Evolutionary conservation across 2,797 vertebrate species (phyloP).

Genomic region (Tachyglossus aculeatus): DNA sequence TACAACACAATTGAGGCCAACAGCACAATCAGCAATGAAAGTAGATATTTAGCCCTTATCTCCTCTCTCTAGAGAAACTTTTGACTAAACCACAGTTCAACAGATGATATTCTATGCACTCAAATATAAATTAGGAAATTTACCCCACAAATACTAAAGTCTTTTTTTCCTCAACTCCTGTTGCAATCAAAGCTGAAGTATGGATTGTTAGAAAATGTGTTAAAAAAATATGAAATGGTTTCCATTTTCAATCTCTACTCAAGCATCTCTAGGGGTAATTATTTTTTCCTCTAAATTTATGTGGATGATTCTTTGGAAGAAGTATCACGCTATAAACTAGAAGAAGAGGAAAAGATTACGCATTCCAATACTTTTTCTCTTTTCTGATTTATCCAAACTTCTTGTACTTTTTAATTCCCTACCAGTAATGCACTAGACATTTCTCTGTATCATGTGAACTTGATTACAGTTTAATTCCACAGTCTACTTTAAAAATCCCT

Average conservation of each 20-base stretch:
- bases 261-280: neutral
- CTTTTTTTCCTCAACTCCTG: neutral
- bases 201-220: neutral
- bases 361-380: too few species aligned
- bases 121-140: conserved; percentile 35
- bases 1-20: conserved; percentile 64
- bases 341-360: too few species aligned
- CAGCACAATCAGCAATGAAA: conserved; percentile 66
- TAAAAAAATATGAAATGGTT: conserved; percentile 8
- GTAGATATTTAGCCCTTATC: conserved; percentile 69
- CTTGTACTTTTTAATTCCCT: neutral
- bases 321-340: too few species aligned
- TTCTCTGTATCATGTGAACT: neutral
- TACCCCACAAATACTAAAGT: neutral
- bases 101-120: conserved; percentile 41
- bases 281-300: too few species aligned
- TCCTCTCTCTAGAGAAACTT: conserved; percentile 66
- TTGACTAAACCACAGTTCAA: conserved; percentile 69
- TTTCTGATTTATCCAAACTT: neutral
- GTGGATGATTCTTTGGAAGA: too few species aligned
- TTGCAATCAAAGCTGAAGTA: conserved; percentile 6
- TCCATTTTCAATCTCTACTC: neutral
- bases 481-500: neutral
- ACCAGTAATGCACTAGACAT: neutral
- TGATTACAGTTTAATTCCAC: neutral